Conservation (phyloP, 2,797 vertebrate species). For the Iguana delicatissima region DNA sequence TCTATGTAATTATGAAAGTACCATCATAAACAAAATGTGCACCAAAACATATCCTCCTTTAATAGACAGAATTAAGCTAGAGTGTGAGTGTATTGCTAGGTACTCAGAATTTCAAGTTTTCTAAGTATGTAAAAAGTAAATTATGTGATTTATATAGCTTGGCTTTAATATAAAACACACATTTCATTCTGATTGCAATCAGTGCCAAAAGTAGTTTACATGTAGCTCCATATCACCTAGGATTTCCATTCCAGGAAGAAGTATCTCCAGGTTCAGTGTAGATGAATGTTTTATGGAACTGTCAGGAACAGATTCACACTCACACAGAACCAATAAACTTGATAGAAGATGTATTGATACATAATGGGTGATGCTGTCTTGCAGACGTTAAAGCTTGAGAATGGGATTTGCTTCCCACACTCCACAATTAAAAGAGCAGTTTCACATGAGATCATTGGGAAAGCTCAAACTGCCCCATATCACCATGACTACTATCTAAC, state of each 20-base stretch:
- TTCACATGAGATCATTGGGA: too few relatives aligned
- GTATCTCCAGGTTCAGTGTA: neutral
- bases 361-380: too few relatives aligned
- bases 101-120: neutral
- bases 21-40: slow-evolving; percentile 41
- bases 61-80: slow-evolving; percentile 23
- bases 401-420: too few relatives aligned
- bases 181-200: slow-evolving; percentile 5
- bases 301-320: too few relatives aligned
- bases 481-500: too few relatives aligned
- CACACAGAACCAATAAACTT: too few relatives aligned
- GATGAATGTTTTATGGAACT: neutral
- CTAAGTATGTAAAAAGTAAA: neutral
- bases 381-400: too few relatives aligned
- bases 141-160: slow-evolving; percentile 11
- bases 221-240: neutral
- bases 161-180: neutral
- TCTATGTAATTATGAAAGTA: slow-evolving; percentile 44
- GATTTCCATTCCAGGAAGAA: neutral
- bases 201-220: neutral
- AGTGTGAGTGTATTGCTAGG: neutral
- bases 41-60: slow-evolving; percentile 24
- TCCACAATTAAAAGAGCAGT: too few relatives aligned
- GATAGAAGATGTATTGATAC: too few relatives aligned
- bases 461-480: too few relatives aligned